Evolutionary conservation across 2,888 invertebrate species (phyloP).

Genomic region (Masnerella sp.): DNA sequence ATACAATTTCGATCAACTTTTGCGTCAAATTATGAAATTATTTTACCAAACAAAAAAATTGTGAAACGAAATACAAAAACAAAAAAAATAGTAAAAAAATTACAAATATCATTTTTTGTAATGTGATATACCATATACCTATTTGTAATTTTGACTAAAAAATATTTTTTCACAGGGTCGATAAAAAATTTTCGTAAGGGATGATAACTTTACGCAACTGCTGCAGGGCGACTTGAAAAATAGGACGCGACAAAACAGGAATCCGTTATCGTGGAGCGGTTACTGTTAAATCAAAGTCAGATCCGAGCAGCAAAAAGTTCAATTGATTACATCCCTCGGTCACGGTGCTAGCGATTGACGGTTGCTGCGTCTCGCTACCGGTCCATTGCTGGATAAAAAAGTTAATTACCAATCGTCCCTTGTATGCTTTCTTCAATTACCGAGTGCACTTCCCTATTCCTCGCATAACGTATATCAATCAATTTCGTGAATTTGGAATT

Average conservation of each 20-base stretch:
- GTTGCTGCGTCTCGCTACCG: slow-evolving; percentile 30
- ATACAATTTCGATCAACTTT: too few relatives aligned
- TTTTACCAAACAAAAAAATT: too few relatives aligned
- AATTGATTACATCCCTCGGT: slow-evolving; percentile 67
- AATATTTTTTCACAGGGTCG: too few relatives aligned
- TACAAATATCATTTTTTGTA: too few relatives aligned
- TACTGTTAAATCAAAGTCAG: slow-evolving; percentile 65
- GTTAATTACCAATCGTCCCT: slow-evolving; percentile 65
- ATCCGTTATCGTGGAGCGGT: slow-evolving; percentile 64
- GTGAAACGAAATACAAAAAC: too few relatives aligned
- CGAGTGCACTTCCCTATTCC: slow-evolving; percentile 21
- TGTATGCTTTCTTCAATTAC: slow-evolving; percentile 36
- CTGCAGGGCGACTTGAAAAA: too few relatives aligned
- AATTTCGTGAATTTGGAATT: slow-evolving; percentile 17
- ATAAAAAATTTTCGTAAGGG: too few relatives aligned
- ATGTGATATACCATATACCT: too few relatives aligned
- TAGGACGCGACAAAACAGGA: slow-evolving; percentile 64
- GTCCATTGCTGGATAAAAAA: slow-evolving; percentile 64
- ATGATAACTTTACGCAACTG: too few relatives aligned
- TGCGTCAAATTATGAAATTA: too few relatives aligned
- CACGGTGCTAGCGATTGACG: slow-evolving; percentile 57
- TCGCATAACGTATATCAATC: slow-evolving; percentile 21
- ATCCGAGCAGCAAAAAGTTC: slow-evolving; percentile 61
- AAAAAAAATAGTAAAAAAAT: too few relatives aligned
- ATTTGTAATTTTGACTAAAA: too few relatives aligned